phyloP scores from a whole-genome alignment of 2,888 invertebrate species.

The Falcaria lacertinaria region DNA sequence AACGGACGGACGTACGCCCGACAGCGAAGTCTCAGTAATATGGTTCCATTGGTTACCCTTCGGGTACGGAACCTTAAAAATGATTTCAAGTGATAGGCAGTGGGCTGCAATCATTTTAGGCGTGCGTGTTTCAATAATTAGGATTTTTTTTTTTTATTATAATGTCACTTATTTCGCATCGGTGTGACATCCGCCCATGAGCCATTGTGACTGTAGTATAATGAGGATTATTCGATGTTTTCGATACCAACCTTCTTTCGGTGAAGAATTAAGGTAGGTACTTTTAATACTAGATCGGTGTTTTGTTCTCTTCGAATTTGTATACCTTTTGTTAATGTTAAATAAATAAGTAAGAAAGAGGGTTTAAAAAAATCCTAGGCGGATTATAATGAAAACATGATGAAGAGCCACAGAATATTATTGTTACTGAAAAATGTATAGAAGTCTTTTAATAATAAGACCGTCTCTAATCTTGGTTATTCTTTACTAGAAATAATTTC shows the following conservation, averaged over 20 bases:
- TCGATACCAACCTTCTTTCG: constrained; percentile 45
- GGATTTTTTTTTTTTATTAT: not conserved
- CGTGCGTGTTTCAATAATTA: too few relatives aligned
- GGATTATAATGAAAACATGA: constrained; percentile 31
- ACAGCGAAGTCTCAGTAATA: too few relatives aligned
- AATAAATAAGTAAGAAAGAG: constrained; percentile 29
- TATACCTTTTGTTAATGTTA: constrained; percentile 44
- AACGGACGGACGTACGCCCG: too few relatives aligned
- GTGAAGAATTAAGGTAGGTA: constrained; percentile 39
- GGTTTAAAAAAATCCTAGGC: constrained; percentile 13
- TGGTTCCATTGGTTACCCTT: too few relatives aligned
- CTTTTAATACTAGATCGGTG: constrained; percentile 42
- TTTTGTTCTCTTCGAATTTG: constrained; percentile 36
- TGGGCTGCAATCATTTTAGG: too few relatives aligned
- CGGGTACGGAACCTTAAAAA: too few relatives aligned
- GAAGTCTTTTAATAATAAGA: constrained; percentile 5
- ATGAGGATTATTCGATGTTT: constrained; percentile 59
- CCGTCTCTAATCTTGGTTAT: constrained; percentile 4
- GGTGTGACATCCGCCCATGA: constrained; percentile 29
- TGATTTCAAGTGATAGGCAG: too few relatives aligned
- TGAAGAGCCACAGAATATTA: constrained; percentile 15
- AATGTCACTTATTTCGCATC: constrained; percentile 8
- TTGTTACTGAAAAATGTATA: constrained; percentile 16
- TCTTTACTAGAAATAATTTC: not conserved
- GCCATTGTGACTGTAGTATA: constrained; percentile 45